A percentile compares a stretch with the other conserved stretches of the same genome.
These are phyloP conservation scores for Willisornis vidua DNA, from an alignment of 2,113 vertebrate genomes.

Conservation along the genomic window DNA sequence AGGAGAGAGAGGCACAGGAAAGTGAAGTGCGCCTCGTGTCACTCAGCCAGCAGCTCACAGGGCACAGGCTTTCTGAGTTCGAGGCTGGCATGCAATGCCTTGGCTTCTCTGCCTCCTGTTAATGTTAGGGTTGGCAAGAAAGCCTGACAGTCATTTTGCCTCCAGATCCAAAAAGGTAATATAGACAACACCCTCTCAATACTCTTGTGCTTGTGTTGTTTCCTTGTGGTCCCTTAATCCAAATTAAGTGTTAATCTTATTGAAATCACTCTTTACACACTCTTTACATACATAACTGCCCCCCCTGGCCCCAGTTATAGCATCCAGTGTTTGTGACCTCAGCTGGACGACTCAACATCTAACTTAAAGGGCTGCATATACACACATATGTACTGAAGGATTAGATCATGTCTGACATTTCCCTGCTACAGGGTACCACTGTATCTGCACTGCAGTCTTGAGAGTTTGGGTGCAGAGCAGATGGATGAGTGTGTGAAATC, in stretches of 20 bases:
- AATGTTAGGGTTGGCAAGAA: not conserved
- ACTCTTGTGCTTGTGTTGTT: not conserved
- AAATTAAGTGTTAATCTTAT: not conserved
- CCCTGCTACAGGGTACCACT: not conserved
- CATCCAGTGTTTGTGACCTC: not conserved
- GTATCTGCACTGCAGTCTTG: not conserved
- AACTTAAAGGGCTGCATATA: not conserved
- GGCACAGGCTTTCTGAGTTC: not conserved
- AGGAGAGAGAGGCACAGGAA: not conserved
- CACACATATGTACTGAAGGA: not conserved
- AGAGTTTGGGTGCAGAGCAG: not conserved
- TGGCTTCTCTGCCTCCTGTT: not conserved
- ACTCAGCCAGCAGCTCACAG: not conserved
- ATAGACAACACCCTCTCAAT: not conserved
- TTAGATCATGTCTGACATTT: not conserved
- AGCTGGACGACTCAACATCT: not conserved
- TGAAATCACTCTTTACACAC: not conserved
- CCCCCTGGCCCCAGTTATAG: rapidly evolving
- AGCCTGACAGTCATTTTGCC: not conserved
- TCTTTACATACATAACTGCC: rapidly evolving
- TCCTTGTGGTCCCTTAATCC: not conserved
- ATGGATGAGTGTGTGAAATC: not conserved
- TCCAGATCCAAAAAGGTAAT: not conserved
- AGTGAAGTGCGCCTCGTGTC: rapidly evolving
- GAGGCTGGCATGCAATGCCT: rapidly evolving